Evolutionary conservation across 2,113 vertebrate species (phyloP).

Genomic region (Phaethon lepturus): DNA sequence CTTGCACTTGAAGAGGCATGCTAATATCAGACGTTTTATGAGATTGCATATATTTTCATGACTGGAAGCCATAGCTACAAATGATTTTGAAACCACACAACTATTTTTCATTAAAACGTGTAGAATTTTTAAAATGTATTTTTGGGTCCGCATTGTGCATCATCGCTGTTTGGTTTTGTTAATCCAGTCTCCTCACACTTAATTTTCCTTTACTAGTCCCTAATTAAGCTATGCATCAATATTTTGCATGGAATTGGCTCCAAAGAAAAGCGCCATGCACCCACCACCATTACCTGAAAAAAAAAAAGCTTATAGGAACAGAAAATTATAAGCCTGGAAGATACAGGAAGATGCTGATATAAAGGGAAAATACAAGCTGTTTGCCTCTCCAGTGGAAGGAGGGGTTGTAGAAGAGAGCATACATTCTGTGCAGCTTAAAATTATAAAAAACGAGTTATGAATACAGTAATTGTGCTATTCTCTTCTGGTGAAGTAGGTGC

Average conservation of each 20-base stretch:
- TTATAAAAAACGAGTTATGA: background rate
- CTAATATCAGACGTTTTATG: slow-evolving; percentile 77
- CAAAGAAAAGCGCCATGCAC: background rate
- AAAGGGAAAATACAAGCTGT: background rate
- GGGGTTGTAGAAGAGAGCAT: background rate
- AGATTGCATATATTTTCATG: slow-evolving; percentile 73
- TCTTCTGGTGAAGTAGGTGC: background rate
- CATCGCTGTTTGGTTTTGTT: background rate
- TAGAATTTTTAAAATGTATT: background rate
- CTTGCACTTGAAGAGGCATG: slow-evolving; percentile 79
- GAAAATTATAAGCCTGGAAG: slow-evolving; percentile 9
- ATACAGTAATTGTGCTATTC: background rate
- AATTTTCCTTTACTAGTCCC: slow-evolving; percentile 1
- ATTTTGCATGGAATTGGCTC: background rate
- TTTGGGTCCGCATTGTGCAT: background rate
- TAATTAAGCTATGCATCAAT: slow-evolving; percentile 8
- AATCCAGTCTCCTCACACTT: background rate
- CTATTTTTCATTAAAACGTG: background rate
- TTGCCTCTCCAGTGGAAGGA: background rate
- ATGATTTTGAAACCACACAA: slow-evolving; percentile 35
- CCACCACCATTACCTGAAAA: slow-evolving; percentile 12
- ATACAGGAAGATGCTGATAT: background rate
- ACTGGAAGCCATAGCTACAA: slow-evolving; percentile 63
- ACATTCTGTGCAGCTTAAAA: background rate
- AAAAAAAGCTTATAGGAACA: background rate